These are phyloP conservation scores for Camponotus pennsylvanicus DNA, from an alignment of 1,140 invertebrate species.

Conservation along the genomic window DNA sequence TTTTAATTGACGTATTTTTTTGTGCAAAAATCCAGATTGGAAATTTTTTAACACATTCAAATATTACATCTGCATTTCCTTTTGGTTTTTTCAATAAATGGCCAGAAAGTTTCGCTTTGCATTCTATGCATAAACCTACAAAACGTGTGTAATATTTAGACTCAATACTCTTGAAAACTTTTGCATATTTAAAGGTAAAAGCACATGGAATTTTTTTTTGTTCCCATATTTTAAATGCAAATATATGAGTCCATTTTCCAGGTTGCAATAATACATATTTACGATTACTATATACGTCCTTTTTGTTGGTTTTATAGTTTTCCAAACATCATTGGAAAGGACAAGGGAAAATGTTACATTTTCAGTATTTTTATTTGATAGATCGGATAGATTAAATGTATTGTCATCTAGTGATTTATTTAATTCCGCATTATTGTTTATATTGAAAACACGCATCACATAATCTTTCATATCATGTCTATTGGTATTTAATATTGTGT, in stretches of 20 bases:
- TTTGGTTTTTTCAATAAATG: background rate
- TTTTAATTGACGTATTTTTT: constrained; percentile 12
- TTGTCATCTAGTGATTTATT: background rate
- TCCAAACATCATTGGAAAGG: background rate
- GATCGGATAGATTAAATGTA: background rate
- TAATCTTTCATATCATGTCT: too few relatives aligned
- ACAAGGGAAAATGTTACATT: background rate
- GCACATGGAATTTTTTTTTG: constrained; percentile 9
- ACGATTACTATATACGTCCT: background rate
- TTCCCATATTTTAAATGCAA: constrained; percentile 1
- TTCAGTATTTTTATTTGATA: background rate
- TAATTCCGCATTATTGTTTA: too few relatives aligned
- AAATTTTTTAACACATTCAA: background rate
- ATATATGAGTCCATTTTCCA: constrained; percentile 14
- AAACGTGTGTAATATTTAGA: background rate
- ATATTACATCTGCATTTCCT: background rate
- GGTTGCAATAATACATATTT: background rate
- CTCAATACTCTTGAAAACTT: background rate
- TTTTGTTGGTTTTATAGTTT: background rate
- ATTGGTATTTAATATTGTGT: too few relatives aligned
- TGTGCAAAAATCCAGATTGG: background rate
- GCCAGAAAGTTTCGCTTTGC: background rate
- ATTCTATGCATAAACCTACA: background rate
- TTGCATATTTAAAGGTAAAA: constrained; percentile 5
- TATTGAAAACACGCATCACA: too few relatives aligned